These are phyloP conservation scores for Misgurnus anguillicaudatus DNA, from an alignment of 2,113 vertebrate species.

Conservation along the genomic window DNA sequence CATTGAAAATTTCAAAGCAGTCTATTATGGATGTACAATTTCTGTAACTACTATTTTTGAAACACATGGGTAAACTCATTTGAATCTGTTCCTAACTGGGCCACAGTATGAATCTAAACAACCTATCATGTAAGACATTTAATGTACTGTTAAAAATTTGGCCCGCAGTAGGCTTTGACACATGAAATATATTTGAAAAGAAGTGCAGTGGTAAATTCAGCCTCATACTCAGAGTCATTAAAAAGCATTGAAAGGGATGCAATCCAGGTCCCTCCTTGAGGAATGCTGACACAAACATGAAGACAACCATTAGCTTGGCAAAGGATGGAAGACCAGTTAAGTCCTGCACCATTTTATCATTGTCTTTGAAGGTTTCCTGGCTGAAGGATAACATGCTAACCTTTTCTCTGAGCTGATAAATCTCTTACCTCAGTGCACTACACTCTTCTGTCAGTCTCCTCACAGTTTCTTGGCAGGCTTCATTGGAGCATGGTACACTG, in stretches of 20 bases:
- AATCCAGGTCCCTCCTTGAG: slow-evolving; percentile 5
- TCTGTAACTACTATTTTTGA: background rate
- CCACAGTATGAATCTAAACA: slow-evolving; percentile 5
- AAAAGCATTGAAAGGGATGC: background rate
- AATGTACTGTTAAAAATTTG: too few species aligned
- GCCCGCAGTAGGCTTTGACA: too few species aligned
- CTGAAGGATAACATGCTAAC: too few species aligned
- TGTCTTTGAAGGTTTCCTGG: too few species aligned
- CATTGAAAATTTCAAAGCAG: background rate
- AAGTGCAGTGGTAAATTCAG: too few species aligned
- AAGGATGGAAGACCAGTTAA: background rate
- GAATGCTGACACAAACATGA: background rate
- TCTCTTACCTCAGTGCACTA: too few species aligned
- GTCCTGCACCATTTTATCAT: too few species aligned
- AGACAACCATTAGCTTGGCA: background rate
- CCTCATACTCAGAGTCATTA: too few species aligned
- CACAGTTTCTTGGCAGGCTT: background rate
- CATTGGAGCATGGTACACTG: background rate
- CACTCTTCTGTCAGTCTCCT: slow-evolving; percentile 1
- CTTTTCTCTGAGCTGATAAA: too few species aligned
- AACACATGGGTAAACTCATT: slow-evolving; percentile 19
- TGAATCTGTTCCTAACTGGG: slow-evolving; percentile 7
- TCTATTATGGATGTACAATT: background rate
- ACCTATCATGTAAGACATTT: too few species aligned
- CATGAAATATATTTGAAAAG: too few species aligned